Percentiles rank a stretch among this genome's conserved stretches.
Conservation (phyloP, 2,113 vertebrate genomes). For the Chionodraco myersi region DNA sequence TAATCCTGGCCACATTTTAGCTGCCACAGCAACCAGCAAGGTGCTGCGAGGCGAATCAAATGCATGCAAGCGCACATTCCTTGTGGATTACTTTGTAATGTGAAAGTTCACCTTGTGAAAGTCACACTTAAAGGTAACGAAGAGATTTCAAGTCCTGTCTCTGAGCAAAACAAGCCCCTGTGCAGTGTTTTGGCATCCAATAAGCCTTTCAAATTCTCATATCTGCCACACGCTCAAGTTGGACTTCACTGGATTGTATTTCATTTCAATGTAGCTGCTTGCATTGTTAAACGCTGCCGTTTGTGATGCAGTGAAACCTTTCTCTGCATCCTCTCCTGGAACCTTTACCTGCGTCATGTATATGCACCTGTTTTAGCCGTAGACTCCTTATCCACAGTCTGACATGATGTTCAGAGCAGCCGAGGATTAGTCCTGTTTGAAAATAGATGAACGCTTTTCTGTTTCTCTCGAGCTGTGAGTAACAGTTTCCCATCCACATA, state of each 20-base stretch:
- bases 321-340: neutral
- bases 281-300: neutral
- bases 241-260: neutral
- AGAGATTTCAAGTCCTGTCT: neutral
- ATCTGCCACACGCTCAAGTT: neutral
- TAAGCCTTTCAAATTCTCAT: neutral
- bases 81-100: neutral
- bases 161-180: neutral
- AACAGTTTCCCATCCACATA: neutral
- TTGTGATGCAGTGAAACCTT: neutral
- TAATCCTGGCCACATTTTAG: neutral
- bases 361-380: neutral
- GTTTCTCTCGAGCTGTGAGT: neutral
- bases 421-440: conserved; percentile 42
- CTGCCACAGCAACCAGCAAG: neutral
- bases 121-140: neutral
- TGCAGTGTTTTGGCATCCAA: neutral
- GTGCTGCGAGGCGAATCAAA: neutral
- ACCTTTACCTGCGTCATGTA: neutral
- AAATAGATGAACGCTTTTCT: conserved; percentile 37
- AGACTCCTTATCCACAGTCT: neutral
- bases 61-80: too few relatives aligned
- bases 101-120: neutral
- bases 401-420: neutral
- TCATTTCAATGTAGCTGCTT: neutral